Base-by-base conservation (phyloP, 2,888 invertebrate genomes). In the Andrena minutula region DNA sequence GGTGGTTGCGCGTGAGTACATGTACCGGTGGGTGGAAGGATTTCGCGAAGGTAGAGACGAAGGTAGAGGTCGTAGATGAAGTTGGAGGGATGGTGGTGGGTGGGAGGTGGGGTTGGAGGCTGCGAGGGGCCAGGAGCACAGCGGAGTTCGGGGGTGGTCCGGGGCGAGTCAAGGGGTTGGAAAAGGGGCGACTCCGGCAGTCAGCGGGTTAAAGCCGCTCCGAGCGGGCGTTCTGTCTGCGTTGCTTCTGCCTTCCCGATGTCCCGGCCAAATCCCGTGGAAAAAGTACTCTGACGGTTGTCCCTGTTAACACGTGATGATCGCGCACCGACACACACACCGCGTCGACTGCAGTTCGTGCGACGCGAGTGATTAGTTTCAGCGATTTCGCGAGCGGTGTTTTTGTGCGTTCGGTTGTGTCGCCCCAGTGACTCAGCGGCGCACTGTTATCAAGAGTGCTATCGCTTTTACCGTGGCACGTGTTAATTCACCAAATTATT, bases 161-260 rank as follows among this genome's bases (percentile, higher is more conserved):
- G 81, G 79, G 82, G 73, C 75, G 85, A 78, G 78, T 86, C 79
- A 76, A 73, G 89, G 90, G 92, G 92, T 87, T 90, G 92, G 90
- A 87, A 90, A 91, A 91, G 92, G 90, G 92, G 90, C 91, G 90
- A 92, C 88, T 89, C 90, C 90, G 91, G 84, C 93, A 93, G 93
- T 93, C 92, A 92, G 91, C 90, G 92, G 89, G 91, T 89, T 90
- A 88, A 89, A 89, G 92, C 89, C 92, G 92, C 90, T 79, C 90
- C 66, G 92, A 85, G 90, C 92, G 92, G 92, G 88, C 63, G 88
- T 80, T 76, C 58, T 68, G 63, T 77, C 70, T 71, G 75, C 82
- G 81, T 69, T 58, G 56, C 61, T 28, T 56, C 35, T 32, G 26
- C 58, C 35, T 64, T 63, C 35, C 32, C n/a, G 20, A 32, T 72